These are phyloP conservation scores for Andrena dorsata DNA, from an alignment of 2,888 invertebrate species.

Conservation along the genomic window DNA sequence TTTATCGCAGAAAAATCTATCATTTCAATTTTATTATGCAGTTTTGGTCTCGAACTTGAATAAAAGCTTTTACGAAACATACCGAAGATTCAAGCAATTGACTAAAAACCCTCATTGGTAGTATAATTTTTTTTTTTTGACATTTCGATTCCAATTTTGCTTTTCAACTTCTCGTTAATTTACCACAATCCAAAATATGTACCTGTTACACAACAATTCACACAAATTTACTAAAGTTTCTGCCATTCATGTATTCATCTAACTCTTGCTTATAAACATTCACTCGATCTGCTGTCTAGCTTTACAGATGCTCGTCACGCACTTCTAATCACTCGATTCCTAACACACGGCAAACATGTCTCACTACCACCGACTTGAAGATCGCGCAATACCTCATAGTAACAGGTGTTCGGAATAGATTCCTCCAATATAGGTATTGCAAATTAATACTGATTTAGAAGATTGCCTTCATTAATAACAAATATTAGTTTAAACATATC, in stretches of 20 bases:
- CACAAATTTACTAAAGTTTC: neutral
- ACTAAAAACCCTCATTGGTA: too few species aligned
- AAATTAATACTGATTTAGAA: neutral
- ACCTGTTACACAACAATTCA: neutral
- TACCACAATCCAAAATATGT: neutral
- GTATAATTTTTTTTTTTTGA: neutral
- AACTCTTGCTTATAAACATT: neutral
- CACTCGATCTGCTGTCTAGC: neutral
- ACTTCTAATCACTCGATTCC: slow-evolving; percentile 1
- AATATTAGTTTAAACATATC: neutral
- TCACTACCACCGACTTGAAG: neutral
- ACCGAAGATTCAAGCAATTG: too few species aligned
- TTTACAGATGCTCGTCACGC: neutral
- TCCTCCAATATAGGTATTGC: neutral
- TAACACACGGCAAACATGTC: neutral
- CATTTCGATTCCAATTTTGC: neutral
- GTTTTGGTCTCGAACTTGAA: too few species aligned
- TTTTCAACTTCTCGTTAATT: neutral
- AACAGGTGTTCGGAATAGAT: slow-evolving; percentile 1
- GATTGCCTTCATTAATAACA: neutral
- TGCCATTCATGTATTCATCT: neutral
- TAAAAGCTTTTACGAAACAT: too few species aligned
- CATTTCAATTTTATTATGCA: too few species aligned
- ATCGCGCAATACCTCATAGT: neutral
- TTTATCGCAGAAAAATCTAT: too few species aligned